Conservation (phyloP, 2,113 vertebrate genomes). For the Lepisosteus osseus region DNA sequence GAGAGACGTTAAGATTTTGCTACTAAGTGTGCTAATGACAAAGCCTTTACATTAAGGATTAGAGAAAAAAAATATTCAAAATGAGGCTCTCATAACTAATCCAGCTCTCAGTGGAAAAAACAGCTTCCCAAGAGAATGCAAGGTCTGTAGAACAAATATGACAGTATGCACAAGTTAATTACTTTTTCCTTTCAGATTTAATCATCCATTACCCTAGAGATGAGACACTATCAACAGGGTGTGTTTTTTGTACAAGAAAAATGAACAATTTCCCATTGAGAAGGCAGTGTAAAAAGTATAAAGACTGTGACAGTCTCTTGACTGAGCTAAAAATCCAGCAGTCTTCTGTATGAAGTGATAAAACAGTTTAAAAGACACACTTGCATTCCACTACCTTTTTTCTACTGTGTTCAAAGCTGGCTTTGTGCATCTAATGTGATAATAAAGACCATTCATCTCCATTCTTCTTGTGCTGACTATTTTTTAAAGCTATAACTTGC, state of each 20-base stretch:
- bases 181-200: background rate
- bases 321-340: background rate
- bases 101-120: no score
- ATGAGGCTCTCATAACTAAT: no score
- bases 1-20: no score
- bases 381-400: slow-evolving; percentile 28
- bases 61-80: no score
- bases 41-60: no score
- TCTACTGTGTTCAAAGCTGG: slow-evolving; percentile 51
- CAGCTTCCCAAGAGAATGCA: no score
- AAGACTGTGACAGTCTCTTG: background rate
- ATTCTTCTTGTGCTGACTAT: slow-evolving; percentile 32
- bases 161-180: background rate
- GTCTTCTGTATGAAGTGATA: background rate
- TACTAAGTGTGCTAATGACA: no score
- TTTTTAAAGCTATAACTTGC: slow-evolving; percentile 54
- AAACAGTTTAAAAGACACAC: slow-evolving; percentile 1
- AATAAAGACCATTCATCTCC: slow-evolving; percentile 73
- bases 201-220: background rate
- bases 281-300: no score
- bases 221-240: background rate
- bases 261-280: no score
- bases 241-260: background rate
- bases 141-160: background rate
- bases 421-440: slow-evolving; percentile 59